Base-by-base conservation (phyloP, 2,113 vertebrate genomes). In the Tychaedon coryphoeus region DNA sequence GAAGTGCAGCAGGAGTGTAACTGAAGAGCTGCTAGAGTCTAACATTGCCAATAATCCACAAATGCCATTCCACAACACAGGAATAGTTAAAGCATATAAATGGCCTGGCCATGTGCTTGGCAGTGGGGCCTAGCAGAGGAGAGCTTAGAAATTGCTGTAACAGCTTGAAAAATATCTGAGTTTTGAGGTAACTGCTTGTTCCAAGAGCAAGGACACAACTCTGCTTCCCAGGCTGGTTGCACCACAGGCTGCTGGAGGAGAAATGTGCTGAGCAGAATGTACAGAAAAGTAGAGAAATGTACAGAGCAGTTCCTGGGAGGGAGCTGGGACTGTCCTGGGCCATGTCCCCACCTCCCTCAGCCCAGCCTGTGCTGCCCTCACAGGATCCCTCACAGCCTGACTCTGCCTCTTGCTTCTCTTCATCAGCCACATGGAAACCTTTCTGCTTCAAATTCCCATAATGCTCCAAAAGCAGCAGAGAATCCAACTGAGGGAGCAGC, bases 11-110 rank as follows among this genome's bases (percentile, higher is more conserved):
- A 74, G 8, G 60, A 74, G 48, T 84, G 95, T 94, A 96, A 97
- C 95, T 64, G 65, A 95, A 97, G 92, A 92, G 54, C 91, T 84
- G 86, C 92, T 92, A 6, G 19, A 70, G 90, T 5, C 82, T 93
- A 54, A 92, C 91, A 25, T 77, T 58, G 77, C 73, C 75, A 78
- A 87, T 97, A 93, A 96, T 95, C 86, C 94, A 87, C 86, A 91
- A 28, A 96, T 96, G 93, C 95, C 94, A 95, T 95, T 97, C 94
- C 95, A 73, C 87, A 69, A 31, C 81, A 91, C 93, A 95, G 80
- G 91, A 93, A 96, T 95, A 95, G 89, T 82, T 87, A 69, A 89
- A 91, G 86, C 48, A 54, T 61, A 92, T 81, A 81, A 93, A 96
- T 89, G 93, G 89, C 65, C 84, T 47, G 67, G 80, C 77, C 72